Evolutionary conservation across 1,140 invertebrate genomes (phyloP), one percentile per base, ranked within the genome.

Genomic region (Drosophila lowei): DNA sequence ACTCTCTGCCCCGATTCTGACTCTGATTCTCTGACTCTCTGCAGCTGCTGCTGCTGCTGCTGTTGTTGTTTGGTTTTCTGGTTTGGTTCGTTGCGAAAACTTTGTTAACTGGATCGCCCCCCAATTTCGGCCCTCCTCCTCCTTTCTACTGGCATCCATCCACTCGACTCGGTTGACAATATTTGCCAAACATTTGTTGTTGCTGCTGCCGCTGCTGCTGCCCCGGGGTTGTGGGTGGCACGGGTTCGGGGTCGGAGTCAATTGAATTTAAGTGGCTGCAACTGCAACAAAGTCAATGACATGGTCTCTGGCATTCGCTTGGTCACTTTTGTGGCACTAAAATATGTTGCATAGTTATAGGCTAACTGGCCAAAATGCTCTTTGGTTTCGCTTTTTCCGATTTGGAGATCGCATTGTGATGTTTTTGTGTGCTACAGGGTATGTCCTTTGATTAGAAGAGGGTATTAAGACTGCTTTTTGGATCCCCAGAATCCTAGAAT

Each of bases 201-300:
- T 76, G 68, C 43, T 76, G 61, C 41, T 76, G 68, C 43, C 72
- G 61, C 41, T 16, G 16, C 11, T 47, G 30, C 25, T 56, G 25
- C 43, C 28, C 43, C 18, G 18, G 46, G 48, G 50, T 54, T 52
- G 34, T 46, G 58, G 44, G 7, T 8, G 28, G 28, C 7, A 8
- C 7, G 7, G 28, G 52, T 25, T 25, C 4, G 65, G 43, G 50
- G 52, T 57, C 49, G 34, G 63, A 68, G 65, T 68, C 81, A 85
- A 85, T 85, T 85, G 81, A 85, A 86, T 86, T 88, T 83, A 83
- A 86, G 81, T 88, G 83, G 65, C 61, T 77, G 68, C 74, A 77
- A 46, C 67, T 46, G 61, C 67, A 78, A 77, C 80, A 67, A 75
- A 81, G 81, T 85, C 79, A 85, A 85, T 77, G 77, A 86, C 77